phyloP scores from a whole-genome alignment of 2,888 invertebrate species.

The Yponomeuta evonymella region DNA sequence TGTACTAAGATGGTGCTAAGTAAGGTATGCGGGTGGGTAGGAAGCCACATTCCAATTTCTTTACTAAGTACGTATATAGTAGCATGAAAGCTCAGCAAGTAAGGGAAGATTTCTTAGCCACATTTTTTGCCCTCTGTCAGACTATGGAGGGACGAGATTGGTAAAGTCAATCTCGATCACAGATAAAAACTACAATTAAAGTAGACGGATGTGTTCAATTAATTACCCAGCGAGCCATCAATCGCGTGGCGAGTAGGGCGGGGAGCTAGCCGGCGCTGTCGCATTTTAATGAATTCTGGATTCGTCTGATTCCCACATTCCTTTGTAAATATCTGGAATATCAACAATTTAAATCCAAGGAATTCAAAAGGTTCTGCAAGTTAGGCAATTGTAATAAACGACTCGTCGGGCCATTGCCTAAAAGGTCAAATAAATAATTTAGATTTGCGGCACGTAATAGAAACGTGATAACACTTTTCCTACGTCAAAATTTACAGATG shows the following conservation, averaged over 20 bases:
- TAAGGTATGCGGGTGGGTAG: neutral
- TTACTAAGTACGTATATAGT: neutral
- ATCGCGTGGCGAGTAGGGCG: neutral
- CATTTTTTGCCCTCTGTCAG: neutral
- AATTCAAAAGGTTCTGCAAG: too few species aligned
- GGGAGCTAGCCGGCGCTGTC: neutral
- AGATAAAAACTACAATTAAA: slow-evolving; percentile 42
- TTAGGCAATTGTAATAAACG: too few species aligned
- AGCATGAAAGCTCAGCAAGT: neutral
- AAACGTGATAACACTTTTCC: too few species aligned
- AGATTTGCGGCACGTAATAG: too few species aligned
- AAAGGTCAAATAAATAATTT: too few species aligned
- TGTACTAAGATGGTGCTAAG: neutral
- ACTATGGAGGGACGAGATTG: slow-evolving; percentile 7
- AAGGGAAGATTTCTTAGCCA: neutral
- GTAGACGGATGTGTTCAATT: slow-evolving; percentile 44
- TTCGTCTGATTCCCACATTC: neutral
- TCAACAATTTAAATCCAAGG: too few species aligned
- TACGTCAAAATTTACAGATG: too few species aligned
- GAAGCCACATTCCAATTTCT: neutral
- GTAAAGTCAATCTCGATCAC: slow-evolving; percentile 33
- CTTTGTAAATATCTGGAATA: neutral
- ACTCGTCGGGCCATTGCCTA: too few species aligned
- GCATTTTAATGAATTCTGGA: neutral
- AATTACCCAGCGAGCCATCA: slow-evolving; percentile 31